phyloP scores from a whole-genome alignment of 2,888 invertebrate genomes.

The Athrips mouffetella region DNA sequence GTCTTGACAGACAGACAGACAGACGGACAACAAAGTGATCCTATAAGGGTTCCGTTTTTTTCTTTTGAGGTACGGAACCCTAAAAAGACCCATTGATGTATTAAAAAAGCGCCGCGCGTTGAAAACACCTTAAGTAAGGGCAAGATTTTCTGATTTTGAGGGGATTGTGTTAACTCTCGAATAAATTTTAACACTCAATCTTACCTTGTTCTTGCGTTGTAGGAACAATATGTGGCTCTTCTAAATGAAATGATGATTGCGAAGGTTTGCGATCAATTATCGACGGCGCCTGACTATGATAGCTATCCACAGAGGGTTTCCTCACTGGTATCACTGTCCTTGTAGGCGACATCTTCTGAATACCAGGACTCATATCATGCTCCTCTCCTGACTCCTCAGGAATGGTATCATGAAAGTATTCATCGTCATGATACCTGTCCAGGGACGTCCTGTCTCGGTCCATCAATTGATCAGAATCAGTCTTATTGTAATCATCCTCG shows the following conservation, averaged over 20 bases:
- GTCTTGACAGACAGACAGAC: no score
- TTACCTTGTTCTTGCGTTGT: conserved; percentile 63
- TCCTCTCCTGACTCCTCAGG: conserved; percentile 57
- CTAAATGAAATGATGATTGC: conserved; percentile 73
- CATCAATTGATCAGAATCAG: conserved; percentile 68
- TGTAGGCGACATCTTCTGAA: conserved; percentile 67
- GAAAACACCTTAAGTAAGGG: no score
- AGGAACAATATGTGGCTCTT: conserved; percentile 72
- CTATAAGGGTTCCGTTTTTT: no score
- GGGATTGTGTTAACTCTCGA: no score
- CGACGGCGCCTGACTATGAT: conserved; percentile 68
- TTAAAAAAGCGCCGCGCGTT: no score
- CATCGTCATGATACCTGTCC: conserved; percentile 67
- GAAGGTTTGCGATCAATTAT: conserved; percentile 68
- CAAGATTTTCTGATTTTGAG: no score
- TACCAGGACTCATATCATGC: conserved; percentile 49
- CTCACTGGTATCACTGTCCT: conserved; percentile 53
- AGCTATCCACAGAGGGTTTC: conserved; percentile 69
- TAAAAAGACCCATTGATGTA: no score
- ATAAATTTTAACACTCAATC: no score
- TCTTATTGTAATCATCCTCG: conserved; percentile 74
- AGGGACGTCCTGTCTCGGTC: conserved; percentile 58
- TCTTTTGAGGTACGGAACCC: no score
- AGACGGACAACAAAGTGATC: no score
- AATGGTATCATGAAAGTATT: conserved; percentile 60